Evolutionary conservation across 53 echinoderm and acorn worm species (phyloP), one percentile per base, ranked within the genome.

Genomic region (Glandiceps talaboti): DNA sequence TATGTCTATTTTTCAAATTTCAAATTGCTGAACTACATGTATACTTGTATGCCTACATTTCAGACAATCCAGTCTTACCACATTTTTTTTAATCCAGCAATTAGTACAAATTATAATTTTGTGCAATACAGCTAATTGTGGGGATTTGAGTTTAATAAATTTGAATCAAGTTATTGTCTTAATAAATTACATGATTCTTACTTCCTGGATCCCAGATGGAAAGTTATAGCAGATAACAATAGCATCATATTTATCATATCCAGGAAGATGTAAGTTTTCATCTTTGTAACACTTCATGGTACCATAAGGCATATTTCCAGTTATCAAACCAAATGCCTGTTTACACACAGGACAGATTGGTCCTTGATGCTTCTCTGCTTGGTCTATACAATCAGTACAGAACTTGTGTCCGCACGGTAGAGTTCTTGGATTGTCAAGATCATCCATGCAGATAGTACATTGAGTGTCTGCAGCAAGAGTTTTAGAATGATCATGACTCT

Each of bases 341-440:
- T 80, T 80, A 72, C 80, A 80, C 20, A 80, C 73, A 26, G 80
- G 80, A 28, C 80, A 80, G 28, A 30, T 73, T 80, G 45, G 80
- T 1, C 80, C 80, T 73, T 72, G 80, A 29, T 45, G 45, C 29
- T 80, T 80, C 12, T 72, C 73, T 27, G 64, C 6, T 45, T 45
- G 64, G 20, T 45, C 64, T 12, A 45, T 45, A 45, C 64, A 45
- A 45, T 6, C 64, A 12, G 64, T 45, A 20, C 64, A 45, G 64
- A 12, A 45, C 20, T 45, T 45, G 20, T 45, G 64, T 12, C 20
- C 20, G 64, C 64, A 45, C 6, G 64, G 64, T 20, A 45, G 20
- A 12, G 6, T 45, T 20, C 20, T 45, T 45, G 64, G 64, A 12
- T 45, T 20, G 6, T 45, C 64, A 45, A 45, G 6, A 45, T 45